Percentiles rank a stretch among this genome's conserved stretches.
phyloP scores from a whole-genome alignment of 2,113 vertebrate genomes.

The Spea multiplicata region DNA sequence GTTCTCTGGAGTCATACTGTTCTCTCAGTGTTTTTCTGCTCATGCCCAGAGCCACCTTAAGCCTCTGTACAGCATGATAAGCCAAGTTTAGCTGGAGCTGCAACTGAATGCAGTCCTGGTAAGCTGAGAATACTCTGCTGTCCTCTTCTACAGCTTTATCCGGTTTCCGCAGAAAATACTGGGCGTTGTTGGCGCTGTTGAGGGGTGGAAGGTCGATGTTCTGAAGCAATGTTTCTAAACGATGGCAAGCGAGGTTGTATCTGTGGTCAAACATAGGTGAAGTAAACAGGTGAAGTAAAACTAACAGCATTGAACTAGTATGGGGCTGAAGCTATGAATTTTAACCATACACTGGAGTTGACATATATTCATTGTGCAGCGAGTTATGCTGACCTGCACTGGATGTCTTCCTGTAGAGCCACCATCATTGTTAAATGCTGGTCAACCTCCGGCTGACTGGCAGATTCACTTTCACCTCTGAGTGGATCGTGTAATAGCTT shows the following conservation, averaged over 20 bases:
- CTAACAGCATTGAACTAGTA: no score
- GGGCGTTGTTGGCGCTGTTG: conserved; percentile 96
- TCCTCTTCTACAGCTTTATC: conserved; percentile 98
- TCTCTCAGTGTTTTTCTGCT: conserved; percentile 74
- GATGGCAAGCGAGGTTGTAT: conserved; percentile 96
- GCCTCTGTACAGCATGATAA: conserved; percentile 91
- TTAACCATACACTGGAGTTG: no score
- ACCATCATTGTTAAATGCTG: conserved; percentile 97
- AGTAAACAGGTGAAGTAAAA: no score
- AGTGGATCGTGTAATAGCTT: conserved; percentile 95
- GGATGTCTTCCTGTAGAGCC: conserved; percentile 95
- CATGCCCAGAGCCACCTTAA: conserved; percentile 87
- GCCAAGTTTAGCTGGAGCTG: conserved; percentile 96
- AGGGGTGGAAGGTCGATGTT: conserved; percentile 95
- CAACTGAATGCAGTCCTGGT: conserved; percentile 97
- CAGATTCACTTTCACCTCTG: conserved; percentile 83
- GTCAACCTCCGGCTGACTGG: conserved; percentile 89
- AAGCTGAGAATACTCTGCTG: conserved; percentile 93
- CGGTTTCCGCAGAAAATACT: conserved; percentile 95
- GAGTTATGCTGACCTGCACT: conserved; percentile 82
- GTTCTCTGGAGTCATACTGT: conserved; percentile 67
- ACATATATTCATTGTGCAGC: no score
- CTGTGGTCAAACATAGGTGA: conserved; percentile 56
- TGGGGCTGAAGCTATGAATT: no score
- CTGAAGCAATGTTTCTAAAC: conserved; percentile 93